A percentile compares a stretch with the other conserved stretches of the same genome.
phyloP scores from a whole-genome alignment of 2,797 vertebrate species.

The Chelon auratus region DNA sequence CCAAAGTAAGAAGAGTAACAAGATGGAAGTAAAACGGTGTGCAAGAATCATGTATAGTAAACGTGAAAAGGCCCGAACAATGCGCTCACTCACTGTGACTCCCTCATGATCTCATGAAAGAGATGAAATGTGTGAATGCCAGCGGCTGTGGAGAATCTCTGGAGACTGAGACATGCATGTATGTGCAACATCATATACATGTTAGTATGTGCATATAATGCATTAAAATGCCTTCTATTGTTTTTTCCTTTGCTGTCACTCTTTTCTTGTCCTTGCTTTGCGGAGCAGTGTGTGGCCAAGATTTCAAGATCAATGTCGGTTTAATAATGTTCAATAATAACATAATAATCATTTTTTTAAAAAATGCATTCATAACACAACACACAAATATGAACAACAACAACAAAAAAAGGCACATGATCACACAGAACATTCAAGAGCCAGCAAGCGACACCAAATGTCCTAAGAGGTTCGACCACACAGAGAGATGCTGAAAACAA shows the following conservation, averaged over 20 bases:
- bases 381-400: slow-evolving; percentile 24
- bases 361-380: not conserved
- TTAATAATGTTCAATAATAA: slow-evolving; percentile 12
- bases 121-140: slow-evolving; percentile 35
- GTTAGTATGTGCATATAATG: slow-evolving; percentile 17
- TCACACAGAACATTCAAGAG: slow-evolving; percentile 16
- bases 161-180: slow-evolving; percentile 35
- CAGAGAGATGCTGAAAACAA: slow-evolving; percentile 41
- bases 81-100: slow-evolving; percentile 6
- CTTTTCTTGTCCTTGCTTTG: slow-evolving; percentile 6
- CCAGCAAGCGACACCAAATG: not conserved
- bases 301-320: slow-evolving; percentile 21
- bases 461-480: slow-evolving; percentile 23
- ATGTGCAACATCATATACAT: slow-evolving; percentile 26
- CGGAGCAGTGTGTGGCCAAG: not conserved
- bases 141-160: slow-evolving; percentile 35
- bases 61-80: slow-evolving; percentile 21
- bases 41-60: slow-evolving; percentile 21
- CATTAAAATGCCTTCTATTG: slow-evolving; percentile 16
- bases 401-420: not conserved
- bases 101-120: slow-evolving; percentile 32
- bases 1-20: slow-evolving; percentile 12
- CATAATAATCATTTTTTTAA: not conserved
- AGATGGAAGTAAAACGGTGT: slow-evolving; percentile 34
- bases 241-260: not conserved